A percentile compares a stretch with the other conserved stretches of the same genome.
Conservation (phyloP, 2,888 invertebrate genomes). For the Margaritifera margaritifera region DNA sequence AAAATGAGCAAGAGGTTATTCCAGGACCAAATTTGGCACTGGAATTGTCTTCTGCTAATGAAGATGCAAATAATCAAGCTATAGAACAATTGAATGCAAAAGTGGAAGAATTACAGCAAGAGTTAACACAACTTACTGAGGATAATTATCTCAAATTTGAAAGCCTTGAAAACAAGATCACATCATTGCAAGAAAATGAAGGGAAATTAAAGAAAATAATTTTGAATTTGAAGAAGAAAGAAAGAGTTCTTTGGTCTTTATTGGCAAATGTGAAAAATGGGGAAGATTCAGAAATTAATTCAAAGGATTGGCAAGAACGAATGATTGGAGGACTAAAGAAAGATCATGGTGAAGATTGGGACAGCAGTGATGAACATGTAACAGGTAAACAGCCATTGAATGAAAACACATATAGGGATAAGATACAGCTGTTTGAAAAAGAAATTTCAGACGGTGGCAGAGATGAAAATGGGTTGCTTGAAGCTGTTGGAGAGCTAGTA, state of each 20-base stretch:
- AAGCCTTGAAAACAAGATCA: slow-evolving; percentile 50
- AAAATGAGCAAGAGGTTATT: slow-evolving; percentile 48
- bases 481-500: slow-evolving; percentile 38
- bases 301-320: too few species aligned
- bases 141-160: slow-evolving; percentile 59
- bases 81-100: slow-evolving; percentile 36
- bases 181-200: slow-evolving; percentile 53
- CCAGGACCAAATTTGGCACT: slow-evolving; percentile 52
- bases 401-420: slow-evolving; percentile 42
- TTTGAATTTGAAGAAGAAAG: slow-evolving; percentile 55
- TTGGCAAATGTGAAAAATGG: too few species aligned
- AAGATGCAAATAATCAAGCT: slow-evolving; percentile 24
- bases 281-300: too few species aligned
- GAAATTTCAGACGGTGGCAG: slow-evolving; percentile 49
- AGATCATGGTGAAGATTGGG: slow-evolving; percentile 45
- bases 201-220: slow-evolving; percentile 59
- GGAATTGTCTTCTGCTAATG: slow-evolving; percentile 42
- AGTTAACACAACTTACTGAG: slow-evolving; percentile 48
- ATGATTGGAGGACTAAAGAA: slow-evolving; percentile 34
- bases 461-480: slow-evolving; percentile 39
- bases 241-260: slow-evolving; percentile 30
- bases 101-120: slow-evolving; percentile 51
- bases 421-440: slow-evolving; percentile 45
- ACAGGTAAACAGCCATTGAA: slow-evolving; percentile 1
- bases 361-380: slow-evolving; percentile 18